A percentile compares a stretch with the other conserved stretches of the same genome.
These are phyloP conservation scores for Echinops telfairi DNA, from an alignment of 2,113 vertebrate species.

Conservation along the genomic window DNA sequence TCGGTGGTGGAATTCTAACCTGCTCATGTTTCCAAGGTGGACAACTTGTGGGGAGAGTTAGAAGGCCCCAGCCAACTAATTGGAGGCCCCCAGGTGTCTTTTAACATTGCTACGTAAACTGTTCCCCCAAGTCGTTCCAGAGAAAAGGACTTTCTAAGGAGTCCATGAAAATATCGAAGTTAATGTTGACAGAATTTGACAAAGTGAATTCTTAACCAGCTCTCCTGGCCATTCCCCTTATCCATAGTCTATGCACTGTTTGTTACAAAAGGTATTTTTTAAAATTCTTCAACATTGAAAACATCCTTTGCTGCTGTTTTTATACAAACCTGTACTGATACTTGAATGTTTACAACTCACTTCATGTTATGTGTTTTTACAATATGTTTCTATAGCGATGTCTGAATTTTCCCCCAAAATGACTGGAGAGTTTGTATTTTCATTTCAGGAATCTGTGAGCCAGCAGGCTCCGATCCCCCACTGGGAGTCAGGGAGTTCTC, in stretches of 20 bases:
- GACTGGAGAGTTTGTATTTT: conserved; percentile 57
- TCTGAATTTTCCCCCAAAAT: conserved; percentile 56
- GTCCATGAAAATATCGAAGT: background rate
- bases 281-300: conserved; percentile 36
- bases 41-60: background rate
- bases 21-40: too few relatives aligned
- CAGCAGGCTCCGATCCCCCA: background rate
- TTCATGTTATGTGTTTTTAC: conserved; percentile 65
- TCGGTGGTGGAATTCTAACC: too few relatives aligned
- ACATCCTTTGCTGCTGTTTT: conserved; percentile 70
- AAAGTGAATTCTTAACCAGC: conserved; percentile 26
- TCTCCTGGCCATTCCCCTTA: background rate
- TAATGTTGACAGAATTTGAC: conserved; percentile 16
- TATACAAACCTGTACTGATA: conserved; percentile 69
- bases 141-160: conserved; percentile 7
- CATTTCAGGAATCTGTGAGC: conserved; percentile 66
- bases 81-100: background rate
- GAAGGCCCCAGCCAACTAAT: background rate
- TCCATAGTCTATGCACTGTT: conserved; percentile 37
- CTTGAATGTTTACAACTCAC: conserved; percentile 81
- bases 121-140: background rate
- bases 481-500: background rate
- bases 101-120: background rate
- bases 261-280: background rate
- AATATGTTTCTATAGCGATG: conserved; percentile 52